These are phyloP conservation scores for Ochropleura plecta DNA, from an alignment of 2,888 invertebrate genomes.

Conservation along the genomic window DNA sequence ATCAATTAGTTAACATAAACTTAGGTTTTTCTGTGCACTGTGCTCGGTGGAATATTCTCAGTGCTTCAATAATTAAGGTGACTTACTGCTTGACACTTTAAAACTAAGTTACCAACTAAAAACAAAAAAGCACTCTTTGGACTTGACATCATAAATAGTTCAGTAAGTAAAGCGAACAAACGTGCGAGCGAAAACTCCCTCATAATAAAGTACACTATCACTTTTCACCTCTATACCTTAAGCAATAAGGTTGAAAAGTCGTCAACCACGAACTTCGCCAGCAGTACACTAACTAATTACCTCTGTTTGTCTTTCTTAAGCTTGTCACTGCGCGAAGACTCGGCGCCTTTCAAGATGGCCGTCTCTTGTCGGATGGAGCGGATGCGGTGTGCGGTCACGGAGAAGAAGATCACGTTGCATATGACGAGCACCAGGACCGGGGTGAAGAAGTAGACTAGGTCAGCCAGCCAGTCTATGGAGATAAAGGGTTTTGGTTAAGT, in stretches of 20 bases:
- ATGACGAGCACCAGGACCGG: constrained; percentile 92
- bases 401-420: constrained; percentile 92
- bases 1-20: not conserved
- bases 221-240: not conserved
- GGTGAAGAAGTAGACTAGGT: constrained; percentile 92
- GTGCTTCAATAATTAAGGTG: not conserved
- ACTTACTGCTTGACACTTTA: not conserved
- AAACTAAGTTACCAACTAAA: not conserved
- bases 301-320: constrained; percentile 91
- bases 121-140: not conserved
- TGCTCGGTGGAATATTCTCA: not conserved
- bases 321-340: constrained; percentile 91
- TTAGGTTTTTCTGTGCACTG: too few species aligned
- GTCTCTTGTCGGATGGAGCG: constrained; percentile 92
- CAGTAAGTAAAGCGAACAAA: constrained; percentile 6
- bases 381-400: constrained; percentile 93
- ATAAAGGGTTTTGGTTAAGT: not conserved
- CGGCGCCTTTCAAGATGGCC: constrained; percentile 92
- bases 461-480: constrained; percentile 87
- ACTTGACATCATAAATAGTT: constrained; percentile 2
- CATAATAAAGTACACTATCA: constrained; percentile 13
- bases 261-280: not conserved
- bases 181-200: not conserved
- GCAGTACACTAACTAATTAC: constrained; percentile 70
- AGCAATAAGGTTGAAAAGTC: not conserved